phyloP scores from a whole-genome alignment of 2,888 invertebrate species.

The Pilophorus perplexus region DNA sequence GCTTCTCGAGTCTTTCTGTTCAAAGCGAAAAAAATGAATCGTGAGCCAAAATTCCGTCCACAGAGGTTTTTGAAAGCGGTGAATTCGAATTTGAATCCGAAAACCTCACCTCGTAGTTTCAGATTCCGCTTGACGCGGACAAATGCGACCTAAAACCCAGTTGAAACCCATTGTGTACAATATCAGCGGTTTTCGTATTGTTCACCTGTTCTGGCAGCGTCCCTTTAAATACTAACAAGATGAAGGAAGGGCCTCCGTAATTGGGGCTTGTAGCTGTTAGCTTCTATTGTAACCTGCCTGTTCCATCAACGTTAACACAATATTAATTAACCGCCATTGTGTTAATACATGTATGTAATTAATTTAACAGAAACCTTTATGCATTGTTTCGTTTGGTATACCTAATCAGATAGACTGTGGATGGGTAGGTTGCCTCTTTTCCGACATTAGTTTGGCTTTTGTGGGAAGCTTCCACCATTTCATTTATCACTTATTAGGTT shows the following conservation, averaged over 20 bases:
- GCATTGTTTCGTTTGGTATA: constrained; percentile 33
- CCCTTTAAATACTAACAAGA: constrained; percentile 31
- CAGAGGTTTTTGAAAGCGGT: too few relatives aligned
- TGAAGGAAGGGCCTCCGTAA: constrained; percentile 12
- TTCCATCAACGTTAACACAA: constrained; percentile 39
- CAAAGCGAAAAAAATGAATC: too few relatives aligned
- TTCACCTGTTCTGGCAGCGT: too few relatives aligned
- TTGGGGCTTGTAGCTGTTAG: constrained; percentile 30
- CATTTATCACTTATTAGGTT: too few relatives aligned
- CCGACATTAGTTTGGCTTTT: not conserved
- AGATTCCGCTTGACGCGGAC: too few relatives aligned
- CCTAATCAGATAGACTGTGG: constrained; percentile 29
- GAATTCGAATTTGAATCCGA: too few relatives aligned
- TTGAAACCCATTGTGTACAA: too few relatives aligned
- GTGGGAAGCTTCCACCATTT: not conserved
- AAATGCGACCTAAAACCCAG: too few relatives aligned
- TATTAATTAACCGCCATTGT: constrained; percentile 38
- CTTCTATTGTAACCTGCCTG: constrained; percentile 31
- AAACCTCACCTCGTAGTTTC: too few relatives aligned
- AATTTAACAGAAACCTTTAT: constrained; percentile 29
- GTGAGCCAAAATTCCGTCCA: too few relatives aligned
- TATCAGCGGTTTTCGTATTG: too few relatives aligned
- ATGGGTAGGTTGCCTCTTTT: not conserved
- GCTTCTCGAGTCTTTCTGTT: too few relatives aligned
- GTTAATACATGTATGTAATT: constrained; percentile 37